These are phyloP conservation scores for Anoplopoma fimbria DNA, from an alignment of 2,113 vertebrate species.

Conservation along the genomic window DNA sequence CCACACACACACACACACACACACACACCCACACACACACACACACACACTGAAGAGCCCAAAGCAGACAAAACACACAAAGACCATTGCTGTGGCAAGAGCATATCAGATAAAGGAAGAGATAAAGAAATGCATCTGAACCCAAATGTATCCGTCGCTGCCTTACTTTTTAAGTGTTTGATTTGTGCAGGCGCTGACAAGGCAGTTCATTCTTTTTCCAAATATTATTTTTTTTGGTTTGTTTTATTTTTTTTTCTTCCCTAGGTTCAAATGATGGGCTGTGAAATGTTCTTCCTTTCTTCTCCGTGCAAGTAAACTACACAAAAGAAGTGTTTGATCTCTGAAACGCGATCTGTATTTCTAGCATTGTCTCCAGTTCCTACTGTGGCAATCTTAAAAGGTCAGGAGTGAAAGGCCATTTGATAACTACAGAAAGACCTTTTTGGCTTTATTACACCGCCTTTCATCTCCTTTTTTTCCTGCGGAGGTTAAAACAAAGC, in stretches of 20 bases:
- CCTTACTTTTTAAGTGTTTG: constrained; percentile 57
- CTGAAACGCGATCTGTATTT: constrained; percentile 82
- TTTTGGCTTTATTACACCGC: constrained; percentile 79
- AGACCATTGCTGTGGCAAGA: constrained; percentile 37
- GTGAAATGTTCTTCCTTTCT: constrained; percentile 74
- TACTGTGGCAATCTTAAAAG: constrained; percentile 86
- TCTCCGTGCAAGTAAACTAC: constrained; percentile 66
- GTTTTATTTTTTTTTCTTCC: constrained; percentile 61
- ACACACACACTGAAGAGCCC: constrained; percentile 12
- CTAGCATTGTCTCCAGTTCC: constrained; percentile 82
- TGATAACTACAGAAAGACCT: constrained; percentile 85
- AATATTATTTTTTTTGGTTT: constrained; percentile 60
- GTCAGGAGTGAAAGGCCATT: constrained; percentile 86
- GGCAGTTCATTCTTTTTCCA: constrained; percentile 61
- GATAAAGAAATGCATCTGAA: constrained; percentile 50
- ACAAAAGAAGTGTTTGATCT: constrained; percentile 81
- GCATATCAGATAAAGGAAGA: constrained; percentile 43
- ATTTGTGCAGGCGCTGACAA: constrained; percentile 53
- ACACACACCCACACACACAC: constrained; percentile 19
- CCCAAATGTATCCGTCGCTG: constrained; percentile 30
- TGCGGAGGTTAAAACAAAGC: constrained; percentile 81
- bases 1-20: constrained; percentile 19
- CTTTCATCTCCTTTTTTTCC: constrained; percentile 80
- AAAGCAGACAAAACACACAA: not conserved
- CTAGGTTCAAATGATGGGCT: constrained; percentile 69